A percentile compares a stretch with the other conserved stretches of the same genome.
Conservation (phyloP, 2,888 invertebrate species). For the Chalcosyrphus nemorum region DNA sequence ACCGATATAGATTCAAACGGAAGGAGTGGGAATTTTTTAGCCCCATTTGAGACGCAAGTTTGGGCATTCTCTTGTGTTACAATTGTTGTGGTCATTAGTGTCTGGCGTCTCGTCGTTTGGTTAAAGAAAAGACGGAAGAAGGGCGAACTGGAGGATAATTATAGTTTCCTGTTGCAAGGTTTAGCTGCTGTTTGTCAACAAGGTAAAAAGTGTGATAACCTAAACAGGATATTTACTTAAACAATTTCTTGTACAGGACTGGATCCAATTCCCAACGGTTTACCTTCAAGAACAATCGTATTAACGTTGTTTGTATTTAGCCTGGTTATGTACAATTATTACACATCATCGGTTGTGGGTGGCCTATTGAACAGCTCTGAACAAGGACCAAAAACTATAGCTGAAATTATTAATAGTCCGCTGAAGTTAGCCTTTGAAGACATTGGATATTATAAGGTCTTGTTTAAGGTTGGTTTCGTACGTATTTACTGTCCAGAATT, state of each 20-base stretch:
- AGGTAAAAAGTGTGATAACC: constrained; percentile 56
- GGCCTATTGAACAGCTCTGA: constrained; percentile 78
- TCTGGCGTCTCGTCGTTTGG: constrained; percentile 77
- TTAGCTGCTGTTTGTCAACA: constrained; percentile 80
- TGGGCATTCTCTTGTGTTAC: constrained; percentile 76
- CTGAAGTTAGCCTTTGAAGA: constrained; percentile 80
- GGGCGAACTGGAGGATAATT: neutral
- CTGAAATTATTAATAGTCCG: constrained; percentile 77
- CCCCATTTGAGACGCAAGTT: constrained; percentile 78
- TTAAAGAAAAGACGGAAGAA: constrained; percentile 33
- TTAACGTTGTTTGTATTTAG: constrained; percentile 77
- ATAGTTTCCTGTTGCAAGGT: constrained; percentile 74
- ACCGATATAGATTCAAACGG: constrained; percentile 77
- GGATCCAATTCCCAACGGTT: constrained; percentile 76
- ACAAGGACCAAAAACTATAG: constrained; percentile 78
- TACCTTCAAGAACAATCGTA: constrained; percentile 76
- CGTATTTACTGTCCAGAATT: neutral
- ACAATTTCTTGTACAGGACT: constrained; percentile 74
- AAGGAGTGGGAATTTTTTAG: constrained; percentile 78
- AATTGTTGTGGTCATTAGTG: constrained; percentile 74
- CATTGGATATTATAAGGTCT: constrained; percentile 80
- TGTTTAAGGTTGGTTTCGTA: constrained; percentile 77
- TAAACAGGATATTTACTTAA: neutral
- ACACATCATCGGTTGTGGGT: constrained; percentile 81
- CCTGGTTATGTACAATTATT: constrained; percentile 80